Percentiles rank a stretch among this genome's conserved stretches.
These are phyloP conservation scores for Hylomyscus alleni DNA, from an alignment of 2,797 vertebrate species.

Conservation along the genomic window DNA sequence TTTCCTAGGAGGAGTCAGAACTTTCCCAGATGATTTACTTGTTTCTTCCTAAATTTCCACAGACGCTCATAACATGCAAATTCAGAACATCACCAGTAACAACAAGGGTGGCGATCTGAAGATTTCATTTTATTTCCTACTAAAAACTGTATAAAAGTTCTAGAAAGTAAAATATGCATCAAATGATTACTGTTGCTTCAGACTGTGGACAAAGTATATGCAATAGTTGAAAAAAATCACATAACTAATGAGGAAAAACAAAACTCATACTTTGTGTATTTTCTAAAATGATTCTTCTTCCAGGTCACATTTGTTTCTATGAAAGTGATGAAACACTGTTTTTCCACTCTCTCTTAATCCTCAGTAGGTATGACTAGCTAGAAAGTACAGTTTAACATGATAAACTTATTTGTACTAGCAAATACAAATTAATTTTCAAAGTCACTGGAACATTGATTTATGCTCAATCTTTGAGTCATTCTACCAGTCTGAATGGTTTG, in stretches of 20 bases:
- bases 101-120: neutral
- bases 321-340: neutral
- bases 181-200: constrained; percentile 28
- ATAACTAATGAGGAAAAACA: neutral
- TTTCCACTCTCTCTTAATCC: constrained; percentile 53
- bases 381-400: constrained; percentile 49
- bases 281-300: constrained; percentile 3
- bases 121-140: constrained; percentile 7
- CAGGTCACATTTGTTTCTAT: neutral
- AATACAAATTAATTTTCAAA: constrained; percentile 61
- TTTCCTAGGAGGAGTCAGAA: neutral
- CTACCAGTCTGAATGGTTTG: neutral
- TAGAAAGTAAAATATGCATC: constrained; percentile 20
- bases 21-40: neutral
- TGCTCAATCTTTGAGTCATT: constrained; percentile 24
- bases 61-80: neutral
- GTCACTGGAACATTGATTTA: constrained; percentile 66
- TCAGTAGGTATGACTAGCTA: constrained; percentile 34
- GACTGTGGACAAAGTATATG: neutral
- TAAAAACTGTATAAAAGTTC: constrained; percentile 47
- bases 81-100: constrained; percentile 2
- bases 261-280: neutral
- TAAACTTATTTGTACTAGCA: constrained; percentile 54
- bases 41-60: neutral
- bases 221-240: neutral